Evolutionary conservation across 2,113 vertebrate species (phyloP).

Genomic region (Protobothrops mucrosquamatus): DNA sequence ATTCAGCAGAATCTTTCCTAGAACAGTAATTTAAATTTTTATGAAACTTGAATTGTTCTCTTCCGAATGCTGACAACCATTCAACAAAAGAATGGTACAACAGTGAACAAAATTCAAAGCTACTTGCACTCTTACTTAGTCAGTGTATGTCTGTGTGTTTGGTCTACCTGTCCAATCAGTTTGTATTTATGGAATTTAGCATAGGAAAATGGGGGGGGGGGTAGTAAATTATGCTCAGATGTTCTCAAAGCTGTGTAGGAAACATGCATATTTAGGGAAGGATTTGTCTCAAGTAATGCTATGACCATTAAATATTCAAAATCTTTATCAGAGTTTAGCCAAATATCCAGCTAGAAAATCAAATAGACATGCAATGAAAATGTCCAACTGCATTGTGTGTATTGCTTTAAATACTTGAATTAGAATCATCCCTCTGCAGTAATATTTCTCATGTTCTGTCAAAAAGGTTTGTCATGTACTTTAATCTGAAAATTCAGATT

Average conservation of each 20-base stretch:
- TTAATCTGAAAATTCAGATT: not conserved
- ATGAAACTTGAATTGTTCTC: conserved; percentile 28
- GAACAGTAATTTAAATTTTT: conserved; percentile 13
- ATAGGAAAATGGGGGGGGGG: conserved; percentile 41
- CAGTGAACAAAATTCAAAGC: conserved; percentile 43
- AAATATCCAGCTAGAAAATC: conserved; percentile 44
- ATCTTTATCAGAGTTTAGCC: conserved; percentile 47
- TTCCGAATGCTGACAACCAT: not conserved
- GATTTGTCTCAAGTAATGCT: conserved; percentile 47
- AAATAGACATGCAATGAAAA: conserved; percentile 39
- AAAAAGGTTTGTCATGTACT: not conserved
- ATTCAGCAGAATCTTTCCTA: not conserved
- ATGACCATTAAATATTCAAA: conserved; percentile 64
- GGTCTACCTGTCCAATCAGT: conserved; percentile 32
- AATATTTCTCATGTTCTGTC: not conserved
- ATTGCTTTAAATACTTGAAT: conserved; percentile 19
- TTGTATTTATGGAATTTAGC: conserved; percentile 46
- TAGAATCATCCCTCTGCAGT: not conserved
- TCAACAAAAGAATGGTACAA: conserved; percentile 38
- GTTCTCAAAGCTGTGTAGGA: conserved; percentile 45
- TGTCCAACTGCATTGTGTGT: conserved; percentile 24
- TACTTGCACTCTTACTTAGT: conserved; percentile 13
- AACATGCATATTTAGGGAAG: conserved; percentile 51
- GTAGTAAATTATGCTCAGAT: conserved; percentile 55
- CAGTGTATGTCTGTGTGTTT: conserved; percentile 10